Conservation (phyloP, 30 jellyfish, hydroid and myxozoan genomes). For the Turritopsis dohrnii region DNA sequence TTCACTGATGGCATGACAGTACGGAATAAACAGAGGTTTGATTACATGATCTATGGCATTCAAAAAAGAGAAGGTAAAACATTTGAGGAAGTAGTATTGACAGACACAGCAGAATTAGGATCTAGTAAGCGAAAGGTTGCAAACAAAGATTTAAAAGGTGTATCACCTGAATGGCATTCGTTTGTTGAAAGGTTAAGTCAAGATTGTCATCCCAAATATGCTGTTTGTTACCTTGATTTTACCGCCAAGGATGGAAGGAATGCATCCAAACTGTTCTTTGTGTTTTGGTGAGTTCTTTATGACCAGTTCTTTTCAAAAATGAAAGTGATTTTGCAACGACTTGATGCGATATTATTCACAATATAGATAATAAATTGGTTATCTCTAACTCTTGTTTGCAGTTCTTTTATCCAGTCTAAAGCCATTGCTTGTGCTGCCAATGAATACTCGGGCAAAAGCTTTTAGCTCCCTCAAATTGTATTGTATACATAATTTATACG, state of each 20-base stretch:
- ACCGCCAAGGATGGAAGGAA: not conserved
- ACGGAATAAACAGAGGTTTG: not conserved
- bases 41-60: not conserved
- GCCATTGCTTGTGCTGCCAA: too few species aligned
- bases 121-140: not conserved
- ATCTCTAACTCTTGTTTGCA: too few species aligned
- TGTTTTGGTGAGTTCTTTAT: not conserved
- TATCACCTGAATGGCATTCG: not conserved
- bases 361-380: too few species aligned
- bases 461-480: too few species aligned
- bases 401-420: too few species aligned
- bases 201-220: not conserved
- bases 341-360: too few species aligned
- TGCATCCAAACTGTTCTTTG: not conserved
- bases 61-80: not conserved
- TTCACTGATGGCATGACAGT: not conserved
- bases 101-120: not conserved
- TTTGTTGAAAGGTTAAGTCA: not conserved
- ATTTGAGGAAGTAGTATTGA: not conserved
- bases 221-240: not conserved
- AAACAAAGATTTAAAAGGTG: not conserved
- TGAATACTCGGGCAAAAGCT: too few species aligned
- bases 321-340: too few species aligned
- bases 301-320: too few species aligned
- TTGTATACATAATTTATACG: too few species aligned